phyloP scores from a whole-genome alignment of 2,113 vertebrate species.

The Muntiacus reevesi region DNA sequence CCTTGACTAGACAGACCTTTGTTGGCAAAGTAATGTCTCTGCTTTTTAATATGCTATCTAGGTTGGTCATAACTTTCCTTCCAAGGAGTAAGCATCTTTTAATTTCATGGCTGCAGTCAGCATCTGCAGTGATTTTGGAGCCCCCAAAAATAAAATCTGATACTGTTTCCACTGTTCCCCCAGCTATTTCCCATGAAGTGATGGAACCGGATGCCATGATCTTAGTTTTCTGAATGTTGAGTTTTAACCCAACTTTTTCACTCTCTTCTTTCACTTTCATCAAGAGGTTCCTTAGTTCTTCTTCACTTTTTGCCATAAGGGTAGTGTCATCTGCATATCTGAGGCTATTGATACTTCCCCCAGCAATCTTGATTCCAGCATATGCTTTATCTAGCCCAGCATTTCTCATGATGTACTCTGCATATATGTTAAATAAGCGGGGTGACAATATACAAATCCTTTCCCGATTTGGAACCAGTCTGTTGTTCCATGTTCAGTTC shows the following conservation, averaged over 20 bases:
- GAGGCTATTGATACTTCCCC: background rate
- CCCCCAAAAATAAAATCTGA: background rate
- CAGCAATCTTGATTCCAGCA: background rate
- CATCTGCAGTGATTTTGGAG: background rate
- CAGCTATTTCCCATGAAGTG: background rate
- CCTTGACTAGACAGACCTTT: background rate
- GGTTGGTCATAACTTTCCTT: background rate
- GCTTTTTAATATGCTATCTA: background rate
- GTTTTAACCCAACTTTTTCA: background rate
- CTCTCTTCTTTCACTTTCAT: background rate
- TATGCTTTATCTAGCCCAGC: background rate
- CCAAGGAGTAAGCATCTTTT: background rate
- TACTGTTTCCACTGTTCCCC: background rate
- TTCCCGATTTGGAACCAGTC: fast-evolving
- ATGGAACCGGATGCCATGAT: background rate
- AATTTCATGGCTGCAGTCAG: background rate
- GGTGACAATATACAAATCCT: background rate
- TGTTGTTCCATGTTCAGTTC: background rate
- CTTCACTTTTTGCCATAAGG: background rate
- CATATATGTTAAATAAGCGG: background rate
- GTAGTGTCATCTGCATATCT: background rate
- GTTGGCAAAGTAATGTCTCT: background rate
- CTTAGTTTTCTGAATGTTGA: background rate
- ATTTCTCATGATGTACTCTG: background rate
- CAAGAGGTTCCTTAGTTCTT: background rate